Evolutionary conservation across 2,113 vertebrate species (phyloP), one percentile per base, ranked within the genome.

Genomic region (Barnardius zonarius): DNA sequence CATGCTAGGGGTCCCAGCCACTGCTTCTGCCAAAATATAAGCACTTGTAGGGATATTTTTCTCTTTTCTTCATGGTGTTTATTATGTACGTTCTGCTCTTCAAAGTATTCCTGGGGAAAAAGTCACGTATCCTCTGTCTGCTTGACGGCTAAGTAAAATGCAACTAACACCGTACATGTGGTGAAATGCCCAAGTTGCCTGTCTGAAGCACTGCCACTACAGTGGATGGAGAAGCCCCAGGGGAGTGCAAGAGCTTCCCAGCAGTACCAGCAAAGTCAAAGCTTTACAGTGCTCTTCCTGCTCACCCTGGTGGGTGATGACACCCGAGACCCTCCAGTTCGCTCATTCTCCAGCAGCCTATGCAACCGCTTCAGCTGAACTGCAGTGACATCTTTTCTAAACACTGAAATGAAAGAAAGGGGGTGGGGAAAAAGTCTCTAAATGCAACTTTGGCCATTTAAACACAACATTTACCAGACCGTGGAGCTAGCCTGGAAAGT

Each of bases 401-500:
- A 94, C 68, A 64, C 14, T 63, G 49, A 91, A 97, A 83, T 52
- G 55, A 85, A 35, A 86, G 35, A 83, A 78, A 44, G 41, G 14
- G 10, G 2, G 7, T 2, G 6, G 2, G 16, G 2, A 39, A 55
- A 66, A 72, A 31, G 19, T 59, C 63, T 79, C 62, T 66, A 72
- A 79, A 86, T 41, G 78, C 87, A 94, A 88, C 78, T 89, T 93
- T 90, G 85, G 67, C 6, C 24, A 41, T 87, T 77, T 64, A 85
- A 80, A 57, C 49, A 66, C 61, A 96, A 96, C 62, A 76, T 73
- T 97, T 92, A 39, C 24, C 92, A 97, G 96, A 86, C 67, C 16
- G 5, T 83, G 80, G 23, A 30, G 43, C 74, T 88, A 82, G 69
- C 83, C 96, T 97, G 98, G 94, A 86, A 96, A 97, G 57, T 91